Evolutionary conservation across 1,140 invertebrate species (phyloP).

Genomic region (Eriosoma lanigerum): DNA sequence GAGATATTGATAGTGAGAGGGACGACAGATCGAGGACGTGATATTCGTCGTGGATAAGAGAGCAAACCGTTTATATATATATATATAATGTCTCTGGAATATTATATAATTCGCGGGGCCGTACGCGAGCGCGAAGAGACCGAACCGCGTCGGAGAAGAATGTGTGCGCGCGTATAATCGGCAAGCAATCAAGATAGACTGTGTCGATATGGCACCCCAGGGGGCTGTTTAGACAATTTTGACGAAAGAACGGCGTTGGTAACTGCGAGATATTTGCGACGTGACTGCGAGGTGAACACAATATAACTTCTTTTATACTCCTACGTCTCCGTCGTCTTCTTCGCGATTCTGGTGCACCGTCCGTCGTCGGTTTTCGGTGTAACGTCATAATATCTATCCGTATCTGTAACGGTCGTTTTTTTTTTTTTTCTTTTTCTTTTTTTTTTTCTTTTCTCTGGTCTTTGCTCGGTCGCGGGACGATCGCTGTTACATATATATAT

Average conservation of each 20-base stretch:
- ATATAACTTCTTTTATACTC: not conserved
- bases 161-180: conserved; percentile 19
- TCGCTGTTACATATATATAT: not conserved
- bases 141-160: not conserved
- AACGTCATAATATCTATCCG: conserved; percentile 11
- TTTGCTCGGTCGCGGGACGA: no score
- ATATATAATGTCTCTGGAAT: no score
- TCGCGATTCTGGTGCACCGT: not conserved
- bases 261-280: conserved; percentile 41
- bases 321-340: not conserved
- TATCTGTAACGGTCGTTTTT: not conserved
- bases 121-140: not conserved
- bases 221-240: conserved; percentile 49
- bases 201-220: conserved; percentile 45
- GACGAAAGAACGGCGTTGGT: conserved; percentile 45
- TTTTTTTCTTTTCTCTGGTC: no score
- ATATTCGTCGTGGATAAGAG: no score
- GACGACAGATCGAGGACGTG: no score
- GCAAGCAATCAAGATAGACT: conserved; percentile 49
- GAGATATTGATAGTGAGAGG: no score
- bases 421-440: not conserved
- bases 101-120: not conserved
- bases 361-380: conserved; percentile 13
- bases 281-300: conserved; percentile 48
- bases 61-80: no score